phyloP scores from a whole-genome alignment of 1,140 invertebrate genomes.

The Pogonomyrmex californicus region DNA sequence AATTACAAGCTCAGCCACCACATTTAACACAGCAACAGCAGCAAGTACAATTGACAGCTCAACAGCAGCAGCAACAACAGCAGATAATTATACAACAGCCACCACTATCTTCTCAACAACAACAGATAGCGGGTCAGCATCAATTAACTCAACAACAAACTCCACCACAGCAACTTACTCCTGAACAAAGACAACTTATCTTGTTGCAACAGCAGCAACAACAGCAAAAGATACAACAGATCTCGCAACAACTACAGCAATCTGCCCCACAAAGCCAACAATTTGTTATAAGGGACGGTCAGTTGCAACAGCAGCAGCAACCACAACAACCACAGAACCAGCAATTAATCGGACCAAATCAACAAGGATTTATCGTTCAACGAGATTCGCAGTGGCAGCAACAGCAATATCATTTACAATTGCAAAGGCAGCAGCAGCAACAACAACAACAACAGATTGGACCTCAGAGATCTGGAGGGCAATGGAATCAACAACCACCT shows the following conservation, averaged over 20 bases:
- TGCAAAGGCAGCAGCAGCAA: conserved; percentile 82
- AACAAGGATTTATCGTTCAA: conserved; percentile 86
- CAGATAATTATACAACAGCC: conserved; percentile 73
- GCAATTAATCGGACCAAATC: conserved; percentile 85
- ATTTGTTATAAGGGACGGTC: conserved; percentile 87
- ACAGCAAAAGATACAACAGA: conserved; percentile 86
- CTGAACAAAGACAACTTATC: conserved; percentile 84
- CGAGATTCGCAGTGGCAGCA: conserved; percentile 89
- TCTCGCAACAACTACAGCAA: conserved; percentile 86
- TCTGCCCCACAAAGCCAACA: conserved; percentile 87
- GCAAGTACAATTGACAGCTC: conserved; percentile 70
- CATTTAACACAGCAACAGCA: conserved; percentile 83
- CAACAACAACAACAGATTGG: conserved; percentile 86
- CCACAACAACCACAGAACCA: conserved; percentile 84
- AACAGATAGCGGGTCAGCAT: conserved; percentile 75
- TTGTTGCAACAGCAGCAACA: conserved; percentile 82
- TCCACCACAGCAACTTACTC: conserved; percentile 80
- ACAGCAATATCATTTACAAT: conserved; percentile 85
- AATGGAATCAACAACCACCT: conserved; percentile 85
- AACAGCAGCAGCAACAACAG: conserved; percentile 78
- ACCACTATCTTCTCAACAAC: conserved; percentile 73
- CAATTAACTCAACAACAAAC: conserved; percentile 81
- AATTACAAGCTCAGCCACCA: conserved; percentile 73
- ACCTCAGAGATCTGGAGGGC: conserved; percentile 82
- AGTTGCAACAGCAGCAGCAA: conserved; percentile 84